Evolutionary conservation across 2,888 invertebrate species (phyloP), one percentile per base, ranked within the genome.

Genomic region (Polietes domitor): DNA sequence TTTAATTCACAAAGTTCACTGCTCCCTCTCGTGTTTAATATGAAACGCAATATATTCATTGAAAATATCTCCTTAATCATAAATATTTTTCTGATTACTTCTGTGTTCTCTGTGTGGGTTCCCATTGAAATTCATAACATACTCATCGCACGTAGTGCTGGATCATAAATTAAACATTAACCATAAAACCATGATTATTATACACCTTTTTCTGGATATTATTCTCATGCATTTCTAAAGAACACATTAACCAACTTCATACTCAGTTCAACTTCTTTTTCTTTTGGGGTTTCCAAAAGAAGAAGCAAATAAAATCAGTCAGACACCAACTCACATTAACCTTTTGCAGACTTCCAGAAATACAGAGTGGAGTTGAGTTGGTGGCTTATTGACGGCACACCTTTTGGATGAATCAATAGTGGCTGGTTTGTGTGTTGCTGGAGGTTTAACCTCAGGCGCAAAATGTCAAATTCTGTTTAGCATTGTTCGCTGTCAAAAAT

Each of bases 361-460:
- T n/a, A n/a, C n/a, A n/a, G n/a, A n/a, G n/a, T n/a, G n/a, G n/a
- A n/a, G n/a, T n/a, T n/a, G n/a, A n/a, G n/a, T n/a, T n/a, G n/a
- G n/a, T n/a, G n/a, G n/a, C n/a, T n/a, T n/a, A n/a, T n/a, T n/a
- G n/a, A n/a, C n/a, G n/a, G 17, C 53, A 53, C 53, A 53, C 53
- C 53, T 53, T 53, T 2, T 19, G 7, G 10, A 21, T 21, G 21
- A 53, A 53, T 53, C 19, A 21, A 53, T 53, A 47, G 43, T 7
- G 17, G 50, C 21, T 53, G 17, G 53, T 21, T 21, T 9, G 21
- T 21, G n/a, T n/a, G n/a, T 50, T n/a, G 10, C 26, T 58, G 6
- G 26, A 58, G 58, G 2, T 58, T 58, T 58, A 26, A 58, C 58
- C 58, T 26, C 24, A 15, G 58, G 58, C 58, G 58, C 26, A 58